Conservation (phyloP, 35 echinoderm and acorn worm species). For the Strongylocentrotus purpuratus region DNA sequence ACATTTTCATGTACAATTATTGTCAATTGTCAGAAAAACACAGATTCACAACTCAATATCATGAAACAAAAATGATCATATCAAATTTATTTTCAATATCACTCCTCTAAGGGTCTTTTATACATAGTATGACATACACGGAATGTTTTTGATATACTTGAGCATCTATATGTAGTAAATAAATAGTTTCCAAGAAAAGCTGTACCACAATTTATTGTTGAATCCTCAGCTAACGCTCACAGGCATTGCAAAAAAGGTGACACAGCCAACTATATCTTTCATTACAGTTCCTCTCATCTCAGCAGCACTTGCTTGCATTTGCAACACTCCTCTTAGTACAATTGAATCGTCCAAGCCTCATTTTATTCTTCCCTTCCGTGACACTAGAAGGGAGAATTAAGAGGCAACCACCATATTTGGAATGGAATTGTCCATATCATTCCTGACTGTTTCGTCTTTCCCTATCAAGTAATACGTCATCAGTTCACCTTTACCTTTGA, state of each 20-base stretch:
- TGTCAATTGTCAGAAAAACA: neutral
- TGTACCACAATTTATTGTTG: neutral
- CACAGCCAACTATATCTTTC: neutral
- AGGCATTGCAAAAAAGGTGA: too few relatives aligned
- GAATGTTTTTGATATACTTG: neutral
- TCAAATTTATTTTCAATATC: neutral
- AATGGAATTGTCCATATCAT: neutral
- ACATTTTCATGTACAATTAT: neutral
- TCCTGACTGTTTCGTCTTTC: slow-evolving; percentile 56
- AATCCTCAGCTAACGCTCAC: too few relatives aligned
- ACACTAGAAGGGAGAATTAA: neutral
- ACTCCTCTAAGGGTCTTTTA: neutral
- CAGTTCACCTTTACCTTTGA: slow-evolving; percentile 96
- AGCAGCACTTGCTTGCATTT: neutral
- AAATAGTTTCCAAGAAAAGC: neutral
- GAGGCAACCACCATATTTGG: slow-evolving; percentile 70
- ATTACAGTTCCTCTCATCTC: neutral
- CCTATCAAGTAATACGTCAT: slow-evolving; percentile 90
- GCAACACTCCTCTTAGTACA: neutral
- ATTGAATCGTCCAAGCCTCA: neutral
- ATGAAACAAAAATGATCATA: neutral
- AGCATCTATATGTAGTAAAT: neutral
- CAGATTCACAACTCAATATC: neutral
- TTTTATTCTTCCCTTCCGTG: too few relatives aligned
- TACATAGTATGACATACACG: neutral